phyloP scores from a whole-genome alignment of 1,140 invertebrate genomes.

The Dolichoris vasculosae region DNA sequence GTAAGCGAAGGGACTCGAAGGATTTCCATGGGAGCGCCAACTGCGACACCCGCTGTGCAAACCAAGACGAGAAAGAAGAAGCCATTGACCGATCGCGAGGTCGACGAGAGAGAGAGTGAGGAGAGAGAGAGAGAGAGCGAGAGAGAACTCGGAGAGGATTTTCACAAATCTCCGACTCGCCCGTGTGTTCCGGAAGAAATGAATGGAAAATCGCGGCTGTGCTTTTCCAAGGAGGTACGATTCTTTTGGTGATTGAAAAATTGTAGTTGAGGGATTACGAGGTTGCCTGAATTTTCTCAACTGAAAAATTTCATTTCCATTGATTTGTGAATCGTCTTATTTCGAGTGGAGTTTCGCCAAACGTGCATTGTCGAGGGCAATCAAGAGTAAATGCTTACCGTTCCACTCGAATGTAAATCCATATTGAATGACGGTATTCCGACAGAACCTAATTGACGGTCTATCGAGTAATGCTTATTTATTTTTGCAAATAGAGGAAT shows the following conservation, averaged over 20 bases:
- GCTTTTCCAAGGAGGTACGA: not conserved
- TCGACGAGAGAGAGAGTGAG: not conserved
- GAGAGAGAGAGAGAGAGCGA: too few species aligned
- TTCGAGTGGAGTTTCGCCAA: not conserved
- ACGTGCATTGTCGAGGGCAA: not conserved
- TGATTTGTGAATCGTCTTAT: not conserved
- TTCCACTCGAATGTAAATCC: not conserved
- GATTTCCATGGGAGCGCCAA: conserved; percentile 7
- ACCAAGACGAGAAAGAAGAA: conserved; percentile 13
- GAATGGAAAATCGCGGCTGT: not conserved
- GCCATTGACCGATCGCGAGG: conserved; percentile 37
- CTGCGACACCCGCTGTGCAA: conserved; percentile 18
- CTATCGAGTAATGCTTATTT: too few species aligned
- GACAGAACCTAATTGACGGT: not conserved
- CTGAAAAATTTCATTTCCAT: not conserved
- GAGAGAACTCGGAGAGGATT: conserved; percentile 26
- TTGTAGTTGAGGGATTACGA: not conserved
- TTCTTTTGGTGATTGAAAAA: not conserved
- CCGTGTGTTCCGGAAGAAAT: not conserved
- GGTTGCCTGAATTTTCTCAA: not conserved
- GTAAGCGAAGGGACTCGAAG: not conserved
- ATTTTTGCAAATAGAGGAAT: not conserved
- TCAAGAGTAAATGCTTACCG: not conserved
- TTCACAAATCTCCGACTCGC: conserved; percentile 38
- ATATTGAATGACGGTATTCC: not conserved